Evolutionary conservation across 2,113 vertebrate genomes (phyloP).

Genomic region (Lamprotornis superbus): DNA sequence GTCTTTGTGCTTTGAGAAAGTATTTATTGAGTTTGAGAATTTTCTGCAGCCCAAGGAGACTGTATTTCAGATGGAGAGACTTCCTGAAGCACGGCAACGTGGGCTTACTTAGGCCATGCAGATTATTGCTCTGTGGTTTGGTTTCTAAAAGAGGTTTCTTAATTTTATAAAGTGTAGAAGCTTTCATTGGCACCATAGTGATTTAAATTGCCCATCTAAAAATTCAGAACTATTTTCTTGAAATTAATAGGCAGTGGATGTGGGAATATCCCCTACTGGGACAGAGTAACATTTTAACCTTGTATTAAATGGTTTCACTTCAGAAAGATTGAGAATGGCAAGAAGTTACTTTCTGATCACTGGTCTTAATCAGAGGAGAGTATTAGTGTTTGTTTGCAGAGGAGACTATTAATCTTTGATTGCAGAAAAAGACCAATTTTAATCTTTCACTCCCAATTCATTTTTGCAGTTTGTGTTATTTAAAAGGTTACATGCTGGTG

Average conservation of each 20-base stretch:
- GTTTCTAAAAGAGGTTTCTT: not conserved
- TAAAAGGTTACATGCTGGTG: not conserved
- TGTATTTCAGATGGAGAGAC: not conserved
- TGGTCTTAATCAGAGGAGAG: not conserved
- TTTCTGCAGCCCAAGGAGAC: not conserved
- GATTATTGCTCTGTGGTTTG: not conserved
- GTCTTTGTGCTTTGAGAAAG: not conserved
- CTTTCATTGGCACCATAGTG: not conserved
- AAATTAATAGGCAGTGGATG: not conserved
- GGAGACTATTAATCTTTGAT: not conserved
- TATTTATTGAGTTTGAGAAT: not conserved
- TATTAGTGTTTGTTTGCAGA: not conserved
- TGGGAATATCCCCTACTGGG: not conserved
- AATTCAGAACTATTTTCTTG: not conserved
- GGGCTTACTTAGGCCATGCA: not conserved
- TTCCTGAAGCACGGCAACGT: not conserved
- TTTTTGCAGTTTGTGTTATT: not conserved
- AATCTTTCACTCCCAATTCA: not conserved
- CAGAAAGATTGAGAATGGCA: not conserved
- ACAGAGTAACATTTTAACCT: not conserved
- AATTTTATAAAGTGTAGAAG: not conserved
- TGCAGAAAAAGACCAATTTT: not conserved
- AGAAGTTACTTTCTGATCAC: not conserved
- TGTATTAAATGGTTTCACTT: not conserved
- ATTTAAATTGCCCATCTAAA: not conserved